Conservation (phyloP, 2,888 invertebrate species). For the Protula sp. region DNA sequence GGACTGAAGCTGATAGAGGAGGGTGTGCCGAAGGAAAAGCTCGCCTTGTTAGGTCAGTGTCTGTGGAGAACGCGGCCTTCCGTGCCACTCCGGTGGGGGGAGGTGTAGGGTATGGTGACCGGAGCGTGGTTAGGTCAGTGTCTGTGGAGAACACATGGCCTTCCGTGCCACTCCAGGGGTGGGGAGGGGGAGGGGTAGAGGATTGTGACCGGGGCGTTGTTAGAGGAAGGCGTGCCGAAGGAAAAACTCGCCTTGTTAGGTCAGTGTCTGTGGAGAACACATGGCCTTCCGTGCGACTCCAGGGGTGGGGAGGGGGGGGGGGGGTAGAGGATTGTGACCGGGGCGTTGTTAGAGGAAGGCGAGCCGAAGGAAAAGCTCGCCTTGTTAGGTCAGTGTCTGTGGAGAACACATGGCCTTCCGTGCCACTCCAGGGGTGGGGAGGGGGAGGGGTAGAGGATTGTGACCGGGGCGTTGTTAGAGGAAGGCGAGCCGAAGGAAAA, state of each 20-base stretch:
- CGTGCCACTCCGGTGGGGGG: conserved; percentile 93
- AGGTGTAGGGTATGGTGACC: no score
- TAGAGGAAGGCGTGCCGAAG: conserved; percentile 93
- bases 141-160: no score
- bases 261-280: conserved; percentile 57
- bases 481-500: conserved; percentile 93
- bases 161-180: no score
- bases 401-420: no score
- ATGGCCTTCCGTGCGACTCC: conserved; percentile 96
- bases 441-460: conserved; percentile 90
- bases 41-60: conserved; percentile 71
- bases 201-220: no score
- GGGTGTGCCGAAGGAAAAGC: conserved; percentile 89
- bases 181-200: conserved; percentile 86
- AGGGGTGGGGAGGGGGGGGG: conserved; percentile 85
- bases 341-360: conserved; percentile 91
- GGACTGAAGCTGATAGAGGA: conserved; percentile 91
- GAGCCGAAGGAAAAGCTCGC: conserved; percentile 93
- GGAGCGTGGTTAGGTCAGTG: no score
- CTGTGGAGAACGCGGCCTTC: conserved; percentile 74
- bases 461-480: conserved; percentile 91
- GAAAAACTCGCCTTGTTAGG: conserved; percentile 87
- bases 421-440: conserved; percentile 79
- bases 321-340: no score
- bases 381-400: no score